phyloP scores from a whole-genome alignment of 2,888 invertebrate genomes.

The Caenorhabditis imperialis region DNA sequence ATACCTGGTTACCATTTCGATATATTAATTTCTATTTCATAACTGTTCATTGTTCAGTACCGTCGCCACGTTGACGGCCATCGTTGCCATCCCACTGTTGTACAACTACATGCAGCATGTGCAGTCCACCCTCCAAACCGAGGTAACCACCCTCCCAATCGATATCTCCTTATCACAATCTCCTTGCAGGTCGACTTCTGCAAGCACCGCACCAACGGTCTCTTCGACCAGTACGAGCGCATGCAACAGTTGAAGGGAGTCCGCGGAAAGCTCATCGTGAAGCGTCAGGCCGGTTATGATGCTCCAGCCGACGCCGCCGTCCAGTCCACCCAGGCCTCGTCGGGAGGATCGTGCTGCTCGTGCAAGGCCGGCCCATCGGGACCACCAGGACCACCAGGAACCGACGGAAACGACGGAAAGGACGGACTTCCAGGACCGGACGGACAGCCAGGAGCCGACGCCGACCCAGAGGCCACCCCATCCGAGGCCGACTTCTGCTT shows the following conservation, averaged over 20 bases:
- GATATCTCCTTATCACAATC: slow-evolving; percentile 1
- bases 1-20: not conserved
- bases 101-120: slow-evolving; percentile 78
- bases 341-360: slow-evolving; percentile 66
- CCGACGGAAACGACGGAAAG: slow-evolving; percentile 65
- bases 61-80: slow-evolving; percentile 75
- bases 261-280: slow-evolving; percentile 66
- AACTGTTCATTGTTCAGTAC: slow-evolving; percentile 62
- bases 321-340: slow-evolving; percentile 37
- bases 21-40: slow-evolving; percentile 53
- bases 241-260: slow-evolving; percentile 69
- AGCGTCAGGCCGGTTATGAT: slow-evolving; percentile 69
- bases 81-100: slow-evolving; percentile 76
- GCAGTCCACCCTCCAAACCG: slow-evolving; percentile 74
- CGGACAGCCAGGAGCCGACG: slow-evolving; percentile 64
- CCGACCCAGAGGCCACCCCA: slow-evolving; percentile 62
- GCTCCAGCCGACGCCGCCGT: slow-evolving; percentile 59
- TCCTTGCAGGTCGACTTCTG: slow-evolving; percentile 70
- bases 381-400: slow-evolving; percentile 70
- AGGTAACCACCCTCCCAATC: slow-evolving; percentile 54
- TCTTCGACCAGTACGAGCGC: slow-evolving; percentile 71
- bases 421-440: slow-evolving; percentile 61
- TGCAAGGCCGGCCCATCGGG: slow-evolving; percentile 68
- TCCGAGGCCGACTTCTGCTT: slow-evolving; percentile 69
- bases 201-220: slow-evolving; percentile 70